Conservation (phyloP, 2,113 vertebrate genomes). For the Cyanistes caeruleus region DNA sequence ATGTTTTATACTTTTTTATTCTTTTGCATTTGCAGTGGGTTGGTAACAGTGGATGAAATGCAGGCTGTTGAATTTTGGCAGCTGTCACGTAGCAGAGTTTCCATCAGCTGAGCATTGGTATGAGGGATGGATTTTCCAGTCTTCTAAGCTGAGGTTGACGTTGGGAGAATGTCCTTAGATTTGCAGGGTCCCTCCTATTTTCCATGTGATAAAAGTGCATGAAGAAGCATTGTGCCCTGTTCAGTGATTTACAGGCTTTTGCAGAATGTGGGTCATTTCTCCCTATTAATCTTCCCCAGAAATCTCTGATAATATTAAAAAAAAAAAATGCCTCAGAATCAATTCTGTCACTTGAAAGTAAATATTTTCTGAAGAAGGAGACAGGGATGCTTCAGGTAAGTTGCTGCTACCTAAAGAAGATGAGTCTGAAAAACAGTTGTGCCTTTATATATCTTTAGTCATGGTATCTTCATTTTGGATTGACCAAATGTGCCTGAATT, state of each 20-base stretch:
- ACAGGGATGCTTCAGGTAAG: background rate
- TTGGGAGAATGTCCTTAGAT: background rate
- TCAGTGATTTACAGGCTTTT: background rate
- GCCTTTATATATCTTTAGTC: background rate
- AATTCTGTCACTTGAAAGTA: accelerated
- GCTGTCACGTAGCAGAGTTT: background rate
- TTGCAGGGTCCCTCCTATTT: background rate
- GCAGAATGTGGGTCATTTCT: background rate
- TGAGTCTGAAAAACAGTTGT: background rate
- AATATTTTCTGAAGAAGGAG: background rate
- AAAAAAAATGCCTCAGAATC: background rate
- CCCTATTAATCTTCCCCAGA: background rate
- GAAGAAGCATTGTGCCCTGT: background rate
- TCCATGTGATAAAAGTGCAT: accelerated
- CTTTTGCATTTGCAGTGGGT: background rate
- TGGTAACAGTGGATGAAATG: background rate
- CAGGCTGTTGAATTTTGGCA: background rate
- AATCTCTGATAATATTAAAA: too few species aligned
- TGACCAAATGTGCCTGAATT: background rate
- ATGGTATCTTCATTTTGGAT: background rate
- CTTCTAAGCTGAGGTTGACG: accelerated
- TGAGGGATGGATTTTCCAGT: background rate
- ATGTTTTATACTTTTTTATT: accelerated
- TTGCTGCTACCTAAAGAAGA: background rate
- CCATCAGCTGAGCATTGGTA: accelerated